Conservation (phyloP, 2,797 vertebrate genomes). For the Lepilemur ruficaudatus region DNA sequence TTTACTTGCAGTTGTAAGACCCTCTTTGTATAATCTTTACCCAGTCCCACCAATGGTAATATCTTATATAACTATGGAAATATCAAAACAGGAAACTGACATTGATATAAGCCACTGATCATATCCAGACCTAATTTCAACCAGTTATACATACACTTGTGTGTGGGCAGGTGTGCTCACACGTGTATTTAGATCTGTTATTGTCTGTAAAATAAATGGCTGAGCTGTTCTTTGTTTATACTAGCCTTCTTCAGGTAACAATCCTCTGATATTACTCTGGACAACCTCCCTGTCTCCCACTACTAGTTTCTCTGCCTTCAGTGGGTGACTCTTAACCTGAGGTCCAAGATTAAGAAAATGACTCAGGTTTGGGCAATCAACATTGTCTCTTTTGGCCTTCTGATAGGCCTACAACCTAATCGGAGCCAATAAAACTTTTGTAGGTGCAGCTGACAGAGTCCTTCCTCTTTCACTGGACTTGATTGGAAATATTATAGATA, state of each 20-base stretch:
- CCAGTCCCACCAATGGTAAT: background rate
- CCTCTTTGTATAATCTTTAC: background rate
- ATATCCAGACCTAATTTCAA: background rate
- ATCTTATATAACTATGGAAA: no score
- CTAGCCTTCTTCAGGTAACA: background rate
- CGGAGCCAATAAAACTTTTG: background rate
- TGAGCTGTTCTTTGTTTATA: background rate
- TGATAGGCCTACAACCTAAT: background rate
- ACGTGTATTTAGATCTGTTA: background rate
- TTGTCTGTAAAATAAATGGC: background rate
- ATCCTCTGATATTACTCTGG: background rate
- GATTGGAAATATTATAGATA: background rate
- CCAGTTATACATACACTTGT: background rate
- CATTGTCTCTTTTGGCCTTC: background rate
- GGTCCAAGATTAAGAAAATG: background rate
- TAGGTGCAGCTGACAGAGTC: no score
- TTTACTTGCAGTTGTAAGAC: background rate
- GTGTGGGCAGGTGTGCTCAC: background rate
- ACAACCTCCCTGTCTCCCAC: background rate
- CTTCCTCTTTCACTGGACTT: background rate
- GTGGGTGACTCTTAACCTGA: background rate
- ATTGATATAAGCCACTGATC: no score
- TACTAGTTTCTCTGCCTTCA: background rate
- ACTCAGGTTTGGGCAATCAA: background rate
- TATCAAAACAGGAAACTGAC: background rate